Evolutionary conservation across 2,113 vertebrate genomes (phyloP), one percentile per base, ranked within the genome.

Genomic region (Isichthys henryi): DNA sequence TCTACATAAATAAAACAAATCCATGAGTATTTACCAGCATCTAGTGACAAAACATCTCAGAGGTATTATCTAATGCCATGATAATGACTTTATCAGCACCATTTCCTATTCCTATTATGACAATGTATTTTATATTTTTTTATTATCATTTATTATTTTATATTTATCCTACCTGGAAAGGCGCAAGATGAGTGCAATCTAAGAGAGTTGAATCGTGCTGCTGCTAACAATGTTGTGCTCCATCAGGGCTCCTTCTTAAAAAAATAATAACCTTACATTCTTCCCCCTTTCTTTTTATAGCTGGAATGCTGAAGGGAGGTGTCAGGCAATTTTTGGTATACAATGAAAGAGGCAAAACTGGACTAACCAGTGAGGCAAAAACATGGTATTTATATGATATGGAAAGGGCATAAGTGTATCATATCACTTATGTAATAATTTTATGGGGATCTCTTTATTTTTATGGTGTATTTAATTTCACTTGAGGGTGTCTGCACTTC

Each of bases 301-400:
- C 6, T 56, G 19, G 35, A 52, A 77, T 43, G 88, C 35, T 53
- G 23, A n/a, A 48, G 66, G 70, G 46, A 89, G 39, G 35, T 1
- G 70, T 23, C 8, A 17, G 35, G 6, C 39, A 23, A 39, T 43
- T 80, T 80, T n/a, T 85, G 27, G 21, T 27, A n/a, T 87, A 3
- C 53, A 49, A 0, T 88, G 92, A 94, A 94, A 93, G 93, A 88
- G 74, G 93, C 89, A 62, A 11, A 94, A 96, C 95, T 85, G 90
- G 95, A 85, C 92, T 9, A 31, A 92, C 93, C 39, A 91, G 92
- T n/a, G 52, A 52, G 45, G 48, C 13, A 50, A 50, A 50, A 52
- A 27, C 45, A 86, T 49, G n/a, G 49, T 19, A 86, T 50, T 86
- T 48, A 3, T 27, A 49, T 49, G 21, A 48, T 45, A 45, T 84